phyloP scores from a whole-genome alignment of 64 coral and sea anemone species.

The Stylophora pistillata region DNA sequence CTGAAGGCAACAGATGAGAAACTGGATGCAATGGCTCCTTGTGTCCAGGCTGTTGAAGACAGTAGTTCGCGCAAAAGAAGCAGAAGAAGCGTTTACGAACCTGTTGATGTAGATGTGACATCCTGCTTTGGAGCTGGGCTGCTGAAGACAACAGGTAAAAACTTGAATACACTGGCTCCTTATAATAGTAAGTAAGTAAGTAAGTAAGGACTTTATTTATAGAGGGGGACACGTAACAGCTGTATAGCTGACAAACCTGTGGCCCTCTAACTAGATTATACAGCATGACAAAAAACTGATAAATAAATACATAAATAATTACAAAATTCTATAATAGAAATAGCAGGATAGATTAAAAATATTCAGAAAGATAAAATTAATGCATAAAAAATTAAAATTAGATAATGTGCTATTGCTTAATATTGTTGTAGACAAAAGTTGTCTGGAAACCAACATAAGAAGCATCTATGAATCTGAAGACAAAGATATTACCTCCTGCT shows the following conservation, averaged over 20 bases:
- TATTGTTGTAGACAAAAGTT: neutral
- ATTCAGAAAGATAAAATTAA: no score
- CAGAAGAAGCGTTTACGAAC: slow-evolving; percentile 9
- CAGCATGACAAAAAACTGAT: no score
- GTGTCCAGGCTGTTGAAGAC: neutral
- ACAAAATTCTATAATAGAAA: no score
- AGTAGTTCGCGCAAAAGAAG: neutral
- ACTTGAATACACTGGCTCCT: neutral
- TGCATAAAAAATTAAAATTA: no score
- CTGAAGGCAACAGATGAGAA: neutral
- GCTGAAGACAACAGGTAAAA: neutral
- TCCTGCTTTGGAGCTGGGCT: neutral
- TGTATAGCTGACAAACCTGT: no score
- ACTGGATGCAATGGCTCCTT: slow-evolving; percentile 19
- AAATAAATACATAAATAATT: no score
- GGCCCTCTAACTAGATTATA: no score
- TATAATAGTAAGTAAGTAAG: no score
- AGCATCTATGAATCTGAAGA: slow-evolving; percentile 37
- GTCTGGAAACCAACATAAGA: neutral
- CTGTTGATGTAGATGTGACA: slow-evolving; percentile 24
- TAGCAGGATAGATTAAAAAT: no score
- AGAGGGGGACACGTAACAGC: no score
- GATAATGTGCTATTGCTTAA: no score
- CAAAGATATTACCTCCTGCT: slow-evolving; percentile 14
- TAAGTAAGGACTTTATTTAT: no score